Base-by-base conservation (phyloP, 2,113 vertebrate species). In the Prionailurus viverrinus region DNA sequence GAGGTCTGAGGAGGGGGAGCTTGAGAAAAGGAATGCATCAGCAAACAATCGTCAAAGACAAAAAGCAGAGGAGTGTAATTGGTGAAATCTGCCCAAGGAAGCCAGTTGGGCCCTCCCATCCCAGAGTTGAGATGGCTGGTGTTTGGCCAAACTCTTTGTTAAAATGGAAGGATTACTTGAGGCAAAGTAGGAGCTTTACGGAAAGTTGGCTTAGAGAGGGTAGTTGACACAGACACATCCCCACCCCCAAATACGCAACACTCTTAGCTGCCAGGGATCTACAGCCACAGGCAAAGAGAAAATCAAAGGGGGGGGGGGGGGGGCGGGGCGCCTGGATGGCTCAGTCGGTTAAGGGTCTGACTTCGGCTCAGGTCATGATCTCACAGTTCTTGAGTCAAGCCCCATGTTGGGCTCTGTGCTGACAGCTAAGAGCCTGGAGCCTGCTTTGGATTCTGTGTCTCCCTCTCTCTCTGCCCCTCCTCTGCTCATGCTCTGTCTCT, bases 61-160 rank as follows among this genome's bases (percentile, higher is more conserved):
- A 36, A 39, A 25, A 51, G 33, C 29, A 14, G 63, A 27, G 0
- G 71, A 58, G 23, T 1, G 4, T 23, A 12, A 2, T 18, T 0
- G 9, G 58, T 1, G 2, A 55, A 8, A 8, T 6, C 21, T 66
- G 73, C 29, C 73, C 48, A 18, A n/a, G 63, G 29, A 19, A 87
- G 36, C 61, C 51, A 33, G n/a, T 5, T 1, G 25, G 63, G 55
- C 5, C 61, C 91, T 53, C 29, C 29, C 39, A 33, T 65, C 2
- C 8, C 53, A 36, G 25, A 25, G 68, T 36, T 0, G 0, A 16
- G 8, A 25, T 21, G 45, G 25, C 0, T 61, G 5, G 29, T 10
- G 10, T 14, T 12, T 85, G 4, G 29, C n/a, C 58, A 8, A 23
- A 61, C 58, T 48, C 48, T 36, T 39, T 31, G 58, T 23, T 29